Conservation (phyloP, 2,888 invertebrate genomes). For the Frankliniella fusca region DNA sequence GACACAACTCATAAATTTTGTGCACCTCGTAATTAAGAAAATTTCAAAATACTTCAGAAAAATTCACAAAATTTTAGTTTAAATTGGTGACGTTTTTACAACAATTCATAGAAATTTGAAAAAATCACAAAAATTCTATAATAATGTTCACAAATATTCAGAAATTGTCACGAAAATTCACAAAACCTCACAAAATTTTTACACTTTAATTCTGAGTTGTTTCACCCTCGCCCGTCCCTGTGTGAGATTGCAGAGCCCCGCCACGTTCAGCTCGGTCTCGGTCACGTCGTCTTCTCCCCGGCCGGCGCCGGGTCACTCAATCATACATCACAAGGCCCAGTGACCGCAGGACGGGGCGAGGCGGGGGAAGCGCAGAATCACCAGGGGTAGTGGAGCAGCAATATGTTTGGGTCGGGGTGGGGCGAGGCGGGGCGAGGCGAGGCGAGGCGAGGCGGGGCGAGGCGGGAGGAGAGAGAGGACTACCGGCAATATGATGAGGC, state of each 20-base stretch:
- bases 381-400: background rate
- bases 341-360: background rate
- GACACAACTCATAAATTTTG: too few relatives aligned
- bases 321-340: slow-evolving; percentile 18
- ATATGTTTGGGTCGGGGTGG: background rate
- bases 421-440: background rate
- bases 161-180: too few relatives aligned
- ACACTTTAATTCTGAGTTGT: too few relatives aligned
- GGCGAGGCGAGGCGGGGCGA: background rate
- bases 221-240: too few relatives aligned
- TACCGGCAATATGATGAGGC: slow-evolving; percentile 18
- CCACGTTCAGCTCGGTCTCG: background rate
- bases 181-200: too few relatives aligned
- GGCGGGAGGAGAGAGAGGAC: background rate
- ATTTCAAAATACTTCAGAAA: too few relatives aligned
- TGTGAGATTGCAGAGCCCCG: background rate
- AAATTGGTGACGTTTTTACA: too few relatives aligned
- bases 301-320: background rate
- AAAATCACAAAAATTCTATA: too few relatives aligned
- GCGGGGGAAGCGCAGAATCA: background rate
- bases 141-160: too few relatives aligned
- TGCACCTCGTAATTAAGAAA: too few relatives aligned
- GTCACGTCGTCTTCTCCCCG: background rate
- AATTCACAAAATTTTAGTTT: too few relatives aligned
- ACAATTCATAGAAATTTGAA: too few relatives aligned